Evolutionary conservation across 2,113 vertebrate species (phyloP).

Genomic region (Ophthalmolycus amberensis): DNA sequence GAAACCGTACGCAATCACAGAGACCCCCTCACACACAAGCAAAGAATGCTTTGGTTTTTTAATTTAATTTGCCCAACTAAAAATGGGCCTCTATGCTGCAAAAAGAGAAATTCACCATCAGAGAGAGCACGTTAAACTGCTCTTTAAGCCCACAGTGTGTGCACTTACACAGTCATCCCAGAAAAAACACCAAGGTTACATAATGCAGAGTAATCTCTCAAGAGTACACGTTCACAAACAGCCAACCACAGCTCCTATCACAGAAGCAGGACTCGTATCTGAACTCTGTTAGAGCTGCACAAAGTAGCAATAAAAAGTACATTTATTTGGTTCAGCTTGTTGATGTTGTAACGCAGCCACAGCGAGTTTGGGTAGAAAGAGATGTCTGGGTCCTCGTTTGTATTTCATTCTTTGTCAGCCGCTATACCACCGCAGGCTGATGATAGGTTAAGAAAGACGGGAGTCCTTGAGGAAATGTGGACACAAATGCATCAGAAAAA

Average conservation of each 20-base stretch:
- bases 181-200: slow-evolving; percentile 65
- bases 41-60: slow-evolving; percentile 50
- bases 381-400: slow-evolving; percentile 34
- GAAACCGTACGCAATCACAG: slow-evolving; percentile 43
- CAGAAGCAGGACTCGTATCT: slow-evolving; percentile 15
- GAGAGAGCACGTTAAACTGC: slow-evolving; percentile 45
- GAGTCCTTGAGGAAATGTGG: slow-evolving; percentile 58
- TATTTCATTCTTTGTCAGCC: slow-evolving; percentile 63
- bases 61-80: slow-evolving; percentile 55
- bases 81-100: slow-evolving; percentile 63
- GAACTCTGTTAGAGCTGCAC: slow-evolving; percentile 20
- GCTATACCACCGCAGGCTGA: slow-evolving; percentile 52
- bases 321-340: slow-evolving; percentile 45
- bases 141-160: slow-evolving; percentile 39
- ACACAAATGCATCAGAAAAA: slow-evolving; percentile 36
- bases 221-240: slow-evolving; percentile 45
- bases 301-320: slow-evolving; percentile 28
- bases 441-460: slow-evolving; percentile 61
- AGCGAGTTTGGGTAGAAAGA: slow-evolving; percentile 40
- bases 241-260: slow-evolving; percentile 30
- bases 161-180: slow-evolving; percentile 27
- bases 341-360: slow-evolving; percentile 45
- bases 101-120: slow-evolving; percentile 36
- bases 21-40: slow-evolving; percentile 29
- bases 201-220: slow-evolving; percentile 64